Evolutionary conservation across 2,113 vertebrate species (phyloP).

Genomic region (Pachypanchax playfairii): DNA sequence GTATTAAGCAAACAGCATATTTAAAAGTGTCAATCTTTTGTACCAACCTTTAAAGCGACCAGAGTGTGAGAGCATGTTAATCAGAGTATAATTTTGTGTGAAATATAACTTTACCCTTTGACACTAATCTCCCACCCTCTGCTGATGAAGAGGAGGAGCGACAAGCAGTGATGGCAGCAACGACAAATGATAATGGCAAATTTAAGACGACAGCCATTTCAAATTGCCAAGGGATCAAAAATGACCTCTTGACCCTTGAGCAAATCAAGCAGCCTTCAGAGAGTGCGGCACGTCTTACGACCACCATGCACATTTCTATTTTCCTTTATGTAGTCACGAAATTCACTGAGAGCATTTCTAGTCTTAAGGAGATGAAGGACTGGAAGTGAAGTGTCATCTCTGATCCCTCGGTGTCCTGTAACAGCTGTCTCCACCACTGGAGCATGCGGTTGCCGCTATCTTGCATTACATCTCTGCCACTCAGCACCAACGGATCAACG

Average conservation of each 20-base stretch:
- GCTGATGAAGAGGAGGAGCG: constrained; percentile 12
- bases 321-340: constrained; percentile 44
- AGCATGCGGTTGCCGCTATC: constrained; percentile 66
- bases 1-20: background rate
- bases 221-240: constrained; percentile 38
- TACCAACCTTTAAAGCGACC: background rate
- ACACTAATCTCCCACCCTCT: constrained; percentile 34
- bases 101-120: constrained; percentile 40
- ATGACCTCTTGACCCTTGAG: constrained; percentile 46
- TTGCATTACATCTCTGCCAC: constrained; percentile 78
- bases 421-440: constrained; percentile 63
- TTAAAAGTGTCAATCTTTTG: background rate
- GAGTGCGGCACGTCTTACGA: background rate
- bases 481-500: constrained; percentile 77
- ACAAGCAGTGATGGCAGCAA: background rate
- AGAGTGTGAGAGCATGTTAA: background rate
- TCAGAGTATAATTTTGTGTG: constrained; percentile 23
- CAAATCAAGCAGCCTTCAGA: constrained; percentile 24
- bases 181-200: constrained; percentile 53
- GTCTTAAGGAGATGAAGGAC: constrained; percentile 37
- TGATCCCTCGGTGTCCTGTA: constrained; percentile 61
- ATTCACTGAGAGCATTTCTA: constrained; percentile 44
- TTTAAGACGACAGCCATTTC: constrained; percentile 49
- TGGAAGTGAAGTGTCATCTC: constrained; percentile 48
- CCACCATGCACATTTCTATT: constrained; percentile 5